A percentile compares a stretch with the other conserved stretches of the same genome.
These are phyloP conservation scores for Lindbergichthys nudifrons DNA, from an alignment of 2,797 vertebrate genomes.

Conservation along the genomic window DNA sequence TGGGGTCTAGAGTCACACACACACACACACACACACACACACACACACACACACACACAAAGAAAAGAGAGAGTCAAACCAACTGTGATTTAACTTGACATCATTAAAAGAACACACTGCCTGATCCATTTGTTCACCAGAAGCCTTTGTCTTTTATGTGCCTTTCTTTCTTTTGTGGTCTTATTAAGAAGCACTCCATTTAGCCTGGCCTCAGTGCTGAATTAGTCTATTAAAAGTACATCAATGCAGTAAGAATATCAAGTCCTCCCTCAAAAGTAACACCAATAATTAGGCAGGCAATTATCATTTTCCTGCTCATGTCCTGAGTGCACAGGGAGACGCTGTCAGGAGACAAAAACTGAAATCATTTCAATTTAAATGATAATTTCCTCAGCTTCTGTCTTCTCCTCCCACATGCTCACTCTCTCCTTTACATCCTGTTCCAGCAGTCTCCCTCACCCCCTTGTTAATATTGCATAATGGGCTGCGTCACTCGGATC, in stretches of 20 bases:
- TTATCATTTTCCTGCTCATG: slow-evolving; percentile 20
- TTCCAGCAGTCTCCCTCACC: slow-evolving; percentile 19
- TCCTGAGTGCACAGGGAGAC: slow-evolving; percentile 5
- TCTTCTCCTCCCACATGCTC: slow-evolving; percentile 36
- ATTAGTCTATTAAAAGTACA: slow-evolving; percentile 26
- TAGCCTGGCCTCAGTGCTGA: slow-evolving; percentile 19
- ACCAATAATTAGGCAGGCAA: slow-evolving; percentile 32
- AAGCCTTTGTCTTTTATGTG: neutral
- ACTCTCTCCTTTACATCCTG: slow-evolving; percentile 15
- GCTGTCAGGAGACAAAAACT: slow-evolving; percentile 36
- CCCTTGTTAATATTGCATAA: slow-evolving; percentile 44
- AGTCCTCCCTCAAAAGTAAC: slow-evolving; percentile 20
- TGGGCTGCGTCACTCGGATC: slow-evolving; percentile 61
- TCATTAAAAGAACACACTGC: neutral
- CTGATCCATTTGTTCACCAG: neutral
- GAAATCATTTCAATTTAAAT: slow-evolving; percentile 30
- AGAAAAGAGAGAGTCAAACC: neutral
- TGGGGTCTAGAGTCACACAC: slow-evolving; percentile 73
- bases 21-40: too few species aligned
- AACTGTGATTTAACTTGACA: neutral
- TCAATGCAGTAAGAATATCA: slow-evolving; percentile 23
- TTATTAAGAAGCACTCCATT: neutral
- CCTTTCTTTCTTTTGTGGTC: neutral
- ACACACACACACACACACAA: too few species aligned
- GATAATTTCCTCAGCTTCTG: slow-evolving; percentile 32